Base-by-base conservation (phyloP, 2,797 vertebrate genomes). In the Argya squamiceps region DNA sequence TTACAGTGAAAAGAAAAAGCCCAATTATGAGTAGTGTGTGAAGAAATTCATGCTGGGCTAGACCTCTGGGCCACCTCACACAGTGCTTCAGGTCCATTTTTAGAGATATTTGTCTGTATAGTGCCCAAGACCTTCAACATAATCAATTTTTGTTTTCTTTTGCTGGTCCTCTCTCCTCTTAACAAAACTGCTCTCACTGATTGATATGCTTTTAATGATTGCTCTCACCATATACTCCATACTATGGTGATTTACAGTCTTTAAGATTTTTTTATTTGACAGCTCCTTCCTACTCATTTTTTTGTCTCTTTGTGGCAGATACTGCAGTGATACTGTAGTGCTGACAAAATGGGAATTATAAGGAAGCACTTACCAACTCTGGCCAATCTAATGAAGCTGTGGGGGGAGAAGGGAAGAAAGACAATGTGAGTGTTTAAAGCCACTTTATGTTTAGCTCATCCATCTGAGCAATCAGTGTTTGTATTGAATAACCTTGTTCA, bases 151-250 rank as follows among this genome's bases (percentile, higher is more conserved):
- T 78, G 63, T 70, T 74, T 56, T 60, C 49, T 87, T 73, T 80
- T 85, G 2, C 2, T 59, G 6, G 8, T 76, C 56, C 9, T n/a
- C 10, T 77, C 46, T 55, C 17, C 32, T 74, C 59, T 77, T 67
- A 60, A 71, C 1, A 1, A 84, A 93, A 49, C 37, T 88, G 23
- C 24, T 92, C 41, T 39, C 46, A 53, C 43, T 93, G 75, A 94
- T 74, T 90, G 94, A 93, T 94, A 85, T 39, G 70, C 93, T 96
- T 95, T 87, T 90, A 96, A 89, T 92, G 93, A 94, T 89, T 93
- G 59, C 16, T n/a, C 53, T 93, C 41, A 76, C 7, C 15, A 50
- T 91, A 58, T 69, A 67, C 79, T 88, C 41, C 64, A 64, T 79
- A 70, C 30, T 56, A 75, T 20, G 52, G 68, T 86, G 64, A 95